Evolutionary conservation across 2,888 invertebrate species (phyloP), one percentile per base, ranked within the genome.

Genomic region (Psylliodes chrysocephalus): DNA sequence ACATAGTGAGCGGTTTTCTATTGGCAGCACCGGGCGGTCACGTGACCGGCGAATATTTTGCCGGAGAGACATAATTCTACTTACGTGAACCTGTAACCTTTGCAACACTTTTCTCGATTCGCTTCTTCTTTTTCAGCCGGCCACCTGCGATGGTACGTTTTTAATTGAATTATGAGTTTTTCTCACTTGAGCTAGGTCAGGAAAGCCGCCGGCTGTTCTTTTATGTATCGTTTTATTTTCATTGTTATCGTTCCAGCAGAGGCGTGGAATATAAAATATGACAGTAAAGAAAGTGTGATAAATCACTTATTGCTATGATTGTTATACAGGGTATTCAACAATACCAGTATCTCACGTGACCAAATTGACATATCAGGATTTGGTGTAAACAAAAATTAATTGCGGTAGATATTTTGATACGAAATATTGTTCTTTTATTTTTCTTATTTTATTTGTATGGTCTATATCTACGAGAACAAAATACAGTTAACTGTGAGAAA

Each of bases 111-210:
- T 63, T 64, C 64, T 55, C 63, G 28, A 47, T 60, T 66, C 66
- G 51, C 66, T 66, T 60, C 66, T 73, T 72, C 72, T 74, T 73
- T 71, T 71, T 63, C 61, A 60, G 60, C 62, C 67, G 65, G 67
- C 64, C 69, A 68, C 66, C 70, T 60, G 68, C 67, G 65, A 62
- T 55, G 63, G 63, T 69, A 72, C 70, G 73, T 76, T 76, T 74
- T 74, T 71, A 75, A 74, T 77, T 73, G 71, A 76, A 71, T 75
- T 74, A 73, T 75, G 74, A 72, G 73, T 74, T 77, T 77, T 75
- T 77, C 70, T 53, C 64, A 65, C 60, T 75, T 77, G 67, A 12
- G 69, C 64, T 69, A 77, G 77, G 78, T 78, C 76, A 30, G 64
- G 60, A 60, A 42, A 22, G 12, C 49, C 17, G 22, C 12, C 46